These are phyloP conservation scores for Henicopernis longicauda DNA, from an alignment of 2,113 vertebrate species.

Conservation along the genomic window DNA sequence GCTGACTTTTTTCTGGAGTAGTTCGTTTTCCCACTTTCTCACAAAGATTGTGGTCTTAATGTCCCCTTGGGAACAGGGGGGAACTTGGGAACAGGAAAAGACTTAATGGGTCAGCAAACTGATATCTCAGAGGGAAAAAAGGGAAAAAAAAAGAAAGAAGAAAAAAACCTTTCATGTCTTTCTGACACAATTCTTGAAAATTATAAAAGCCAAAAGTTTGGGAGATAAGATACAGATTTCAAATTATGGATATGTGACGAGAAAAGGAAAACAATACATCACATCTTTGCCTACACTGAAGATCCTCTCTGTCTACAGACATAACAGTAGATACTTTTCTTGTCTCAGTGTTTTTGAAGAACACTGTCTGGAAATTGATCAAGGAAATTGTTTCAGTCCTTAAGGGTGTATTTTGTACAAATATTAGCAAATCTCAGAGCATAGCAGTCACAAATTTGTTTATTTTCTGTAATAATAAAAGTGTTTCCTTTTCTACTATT, in stretches of 20 bases:
- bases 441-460: not conserved
- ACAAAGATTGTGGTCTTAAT: not conserved
- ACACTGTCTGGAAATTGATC: constrained; percentile 4
- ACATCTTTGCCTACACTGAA: not conserved
- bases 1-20: not conserved
- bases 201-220: not conserved
- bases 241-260: not conserved
- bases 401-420: not conserved
- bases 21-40: not conserved
- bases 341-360: constrained; percentile 36
- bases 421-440: not conserved
- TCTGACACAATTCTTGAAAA: not conserved
- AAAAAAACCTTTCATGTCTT: not conserved
- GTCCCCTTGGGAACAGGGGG: not conserved
- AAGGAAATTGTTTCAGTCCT: not conserved
- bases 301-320: not conserved
- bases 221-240: not conserved
- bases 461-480: not conserved
- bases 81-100: not conserved
- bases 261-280: not conserved
- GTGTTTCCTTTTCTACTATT: not conserved
- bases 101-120: not conserved
- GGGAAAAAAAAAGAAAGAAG: not conserved
- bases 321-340: not conserved
- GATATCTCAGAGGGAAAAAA: not conserved